A percentile compares a stretch with the other conserved stretches of the same genome.
Evolutionary conservation across 2,113 vertebrate species (phyloP).

Genomic region (Urocynchramus pylzowi): DNA sequence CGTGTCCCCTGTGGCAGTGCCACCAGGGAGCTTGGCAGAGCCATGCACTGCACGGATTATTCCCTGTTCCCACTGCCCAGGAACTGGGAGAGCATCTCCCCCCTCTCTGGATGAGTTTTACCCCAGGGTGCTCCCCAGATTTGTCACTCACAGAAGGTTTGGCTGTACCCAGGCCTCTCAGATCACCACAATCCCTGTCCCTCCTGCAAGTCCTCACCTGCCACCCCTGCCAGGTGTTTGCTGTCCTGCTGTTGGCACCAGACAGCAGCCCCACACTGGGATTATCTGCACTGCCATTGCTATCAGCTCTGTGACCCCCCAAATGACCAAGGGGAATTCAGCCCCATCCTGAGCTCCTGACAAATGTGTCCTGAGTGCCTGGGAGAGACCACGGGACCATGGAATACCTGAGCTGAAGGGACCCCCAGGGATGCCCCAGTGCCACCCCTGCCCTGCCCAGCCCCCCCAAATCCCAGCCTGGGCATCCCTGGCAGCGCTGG

Average conservation of each 20-base stretch:
- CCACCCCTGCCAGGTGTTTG: background rate
- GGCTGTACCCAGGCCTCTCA: background rate
- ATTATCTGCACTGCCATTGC: background rate
- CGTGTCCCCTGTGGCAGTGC: background rate
- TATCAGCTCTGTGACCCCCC: background rate
- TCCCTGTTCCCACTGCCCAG: background rate
- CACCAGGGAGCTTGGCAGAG: background rate
- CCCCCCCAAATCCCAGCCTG: background rate
- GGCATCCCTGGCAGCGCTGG: background rate
- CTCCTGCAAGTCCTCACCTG: background rate
- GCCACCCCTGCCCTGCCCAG: background rate
- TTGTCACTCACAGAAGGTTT: background rate
- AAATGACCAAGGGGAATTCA: background rate
- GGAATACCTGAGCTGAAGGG: background rate
- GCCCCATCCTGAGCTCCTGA: background rate
- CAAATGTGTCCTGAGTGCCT: background rate
- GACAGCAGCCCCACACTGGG: background rate
- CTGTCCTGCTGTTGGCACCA: background rate
- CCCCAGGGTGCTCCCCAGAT: fast-evolving
- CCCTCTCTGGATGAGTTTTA: background rate
- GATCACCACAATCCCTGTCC: background rate
- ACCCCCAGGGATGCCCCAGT: fast-evolving
- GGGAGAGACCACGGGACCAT: background rate
- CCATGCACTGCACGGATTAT: background rate
- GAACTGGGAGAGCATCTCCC: background rate